phyloP scores from a whole-genome alignment of 1,140 invertebrate genomes.

The Limonius californicus region DNA sequence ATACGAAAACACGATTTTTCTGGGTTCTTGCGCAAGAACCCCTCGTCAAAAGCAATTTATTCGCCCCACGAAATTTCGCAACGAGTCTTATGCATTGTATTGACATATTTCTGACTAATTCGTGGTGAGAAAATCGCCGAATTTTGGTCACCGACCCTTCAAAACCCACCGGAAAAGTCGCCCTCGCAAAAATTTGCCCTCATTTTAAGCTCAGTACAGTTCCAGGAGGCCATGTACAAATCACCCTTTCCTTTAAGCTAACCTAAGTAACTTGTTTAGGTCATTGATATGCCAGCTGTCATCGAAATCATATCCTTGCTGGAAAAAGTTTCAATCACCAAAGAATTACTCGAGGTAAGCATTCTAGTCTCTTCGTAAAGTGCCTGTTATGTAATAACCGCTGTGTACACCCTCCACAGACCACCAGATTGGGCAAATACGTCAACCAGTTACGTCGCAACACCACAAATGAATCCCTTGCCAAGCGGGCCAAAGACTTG shows the following conservation, averaged over 20 bases:
- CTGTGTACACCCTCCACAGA: slow-evolving; percentile 42
- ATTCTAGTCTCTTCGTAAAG: too few species aligned
- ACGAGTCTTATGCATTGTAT: neutral
- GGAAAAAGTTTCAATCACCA: slow-evolving; percentile 90
- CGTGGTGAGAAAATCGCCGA: too few species aligned
- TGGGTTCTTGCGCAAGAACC: neutral
- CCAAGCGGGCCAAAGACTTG: slow-evolving; percentile 83
- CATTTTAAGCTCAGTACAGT: too few species aligned
- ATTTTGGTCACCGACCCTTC: too few species aligned
- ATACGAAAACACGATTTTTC: neutral
- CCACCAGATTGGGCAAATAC: slow-evolving; percentile 87
- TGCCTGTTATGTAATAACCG: neutral
- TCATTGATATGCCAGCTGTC: slow-evolving; percentile 90
- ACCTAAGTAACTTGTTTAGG: slow-evolving; percentile 58
- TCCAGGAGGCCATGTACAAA: too few species aligned
- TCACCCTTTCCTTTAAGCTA: neutral
- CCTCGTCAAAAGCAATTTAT: neutral
- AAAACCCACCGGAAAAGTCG: too few species aligned
- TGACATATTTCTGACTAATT: neutral
- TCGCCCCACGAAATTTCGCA: neutral
- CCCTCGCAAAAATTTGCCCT: too few species aligned
- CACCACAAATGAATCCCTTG: slow-evolving; percentile 76
- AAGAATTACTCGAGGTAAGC: slow-evolving; percentile 88
- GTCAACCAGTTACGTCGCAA: slow-evolving; percentile 88
- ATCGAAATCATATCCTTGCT: slow-evolving; percentile 86